Percentiles rank a stretch among this genome's conserved stretches.
These are phyloP conservation scores for Dynastes hyllus DNA, from an alignment of 2,888 invertebrate species.

Conservation along the genomic window DNA sequence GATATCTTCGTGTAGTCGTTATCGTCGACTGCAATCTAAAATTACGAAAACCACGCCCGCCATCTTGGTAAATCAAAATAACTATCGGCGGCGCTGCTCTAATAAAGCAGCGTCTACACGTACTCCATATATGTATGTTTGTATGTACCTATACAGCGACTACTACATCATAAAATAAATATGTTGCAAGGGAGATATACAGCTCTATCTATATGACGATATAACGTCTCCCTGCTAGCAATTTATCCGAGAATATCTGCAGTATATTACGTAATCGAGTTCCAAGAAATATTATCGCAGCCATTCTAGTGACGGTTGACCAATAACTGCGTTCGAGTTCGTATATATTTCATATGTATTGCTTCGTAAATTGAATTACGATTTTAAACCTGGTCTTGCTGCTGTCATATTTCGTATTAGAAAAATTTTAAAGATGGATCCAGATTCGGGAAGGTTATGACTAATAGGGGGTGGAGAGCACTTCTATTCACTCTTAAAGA, in stretches of 20 bases:
- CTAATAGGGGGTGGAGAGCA: too few species aligned
- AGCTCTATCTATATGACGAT: not conserved
- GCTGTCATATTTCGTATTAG: too few species aligned
- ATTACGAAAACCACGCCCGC: conserved; percentile 12
- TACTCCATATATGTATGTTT: not conserved
- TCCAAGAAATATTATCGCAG: conserved; percentile 10
- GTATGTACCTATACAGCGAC: too few species aligned
- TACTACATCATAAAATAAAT: conserved; percentile 16
- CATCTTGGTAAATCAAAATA: conserved; percentile 20
- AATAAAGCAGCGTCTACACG: not conserved
- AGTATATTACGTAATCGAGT: conserved; percentile 27
- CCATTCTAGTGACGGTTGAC: conserved; percentile 1
- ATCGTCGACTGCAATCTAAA: not conserved
- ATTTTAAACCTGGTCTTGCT: conserved; percentile 1
- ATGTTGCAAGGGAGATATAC: not conserved
- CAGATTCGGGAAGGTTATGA: too few species aligned
- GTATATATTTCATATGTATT: not conserved
- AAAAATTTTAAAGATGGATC: too few species aligned
- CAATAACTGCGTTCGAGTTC: conserved; percentile 16
- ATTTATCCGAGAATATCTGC: conserved; percentile 27
- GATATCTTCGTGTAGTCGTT: conserved; percentile 10
- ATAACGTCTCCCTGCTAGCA: not conserved
- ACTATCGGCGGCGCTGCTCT: not conserved
- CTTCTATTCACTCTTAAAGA: too few species aligned
- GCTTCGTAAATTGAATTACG: conserved; percentile 24